Base-by-base conservation (phyloP, 2,888 invertebrate species). In the Tiliacea aurago region DNA sequence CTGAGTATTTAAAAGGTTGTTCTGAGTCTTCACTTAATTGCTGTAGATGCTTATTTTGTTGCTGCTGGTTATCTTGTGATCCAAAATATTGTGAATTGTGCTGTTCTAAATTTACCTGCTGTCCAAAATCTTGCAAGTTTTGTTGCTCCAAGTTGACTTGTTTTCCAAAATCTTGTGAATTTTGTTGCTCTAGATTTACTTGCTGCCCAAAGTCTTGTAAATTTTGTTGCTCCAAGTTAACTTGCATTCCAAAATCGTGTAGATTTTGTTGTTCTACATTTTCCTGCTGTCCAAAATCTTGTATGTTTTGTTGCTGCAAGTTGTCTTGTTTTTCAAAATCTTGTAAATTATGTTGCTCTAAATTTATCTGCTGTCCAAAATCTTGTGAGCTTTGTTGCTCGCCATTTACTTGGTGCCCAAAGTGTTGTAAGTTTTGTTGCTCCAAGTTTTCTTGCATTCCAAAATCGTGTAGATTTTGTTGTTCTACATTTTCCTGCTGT, bases 11-110 rank as follows among this genome's bases (percentile, higher is more conserved):
- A 20, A 68, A 33, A 68, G 58, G 28, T 41, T 71, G 64, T 72
- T 61, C 67, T n/a, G 41, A 37, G n/a, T 75, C 33, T 55, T 59
- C 58, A 23, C 4, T 63, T 4, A 59, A 33, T 33, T 81, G 74
- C 28, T 71, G 85, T 61, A 86, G 77, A 28, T 83, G 70, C 73
- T 81, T 59, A 69, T 84, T 83, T 72, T 88, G 79, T 61, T 83
- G 75, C 15, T 80, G 80, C 23, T 78, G 62, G 49, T 80, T 70
- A 73, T 74, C 77, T 76, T 76, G 63, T 41, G 81, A 77, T 37
- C 76, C 74, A 41, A 82, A 76, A 23, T 81, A 20, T 45, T 82
- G 70, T 10, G 64, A 28, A 72, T 75, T 75, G n/a, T 86, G 82
- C 62, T 81, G 73, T 41, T 84, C 87, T 69, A 84, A 80, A 23